Base-by-base conservation (phyloP, 92 coral and sea anemone species). In the Parazoanthus darwini region DNA sequence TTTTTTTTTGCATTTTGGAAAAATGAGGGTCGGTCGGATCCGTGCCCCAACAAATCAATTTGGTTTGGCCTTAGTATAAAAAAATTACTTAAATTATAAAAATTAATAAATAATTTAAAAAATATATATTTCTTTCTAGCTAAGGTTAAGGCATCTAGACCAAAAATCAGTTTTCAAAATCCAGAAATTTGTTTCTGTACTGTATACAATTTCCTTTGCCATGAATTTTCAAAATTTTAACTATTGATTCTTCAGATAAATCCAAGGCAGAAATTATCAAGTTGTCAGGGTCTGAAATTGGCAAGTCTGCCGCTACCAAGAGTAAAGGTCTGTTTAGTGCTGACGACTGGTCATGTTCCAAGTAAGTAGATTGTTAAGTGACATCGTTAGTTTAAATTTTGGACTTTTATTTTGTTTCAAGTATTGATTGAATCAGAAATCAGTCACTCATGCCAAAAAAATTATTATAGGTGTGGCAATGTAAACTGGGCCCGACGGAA, bases 271-370 rank as follows among this genome's bases (percentile, higher is more conserved):
- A 97, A 81, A 82, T 92, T 67, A 88, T 95, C 46, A 97, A 97
- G 88, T 84, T 93, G 38, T 91, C 96, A 90, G 99, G 99, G 23
- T 37, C 95, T 33, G 91, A 94, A 86, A 94, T 97, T 88, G 99
- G 99, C 77, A 97, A 91, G 80, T 96, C 93, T 29, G 95, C 95
- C 36, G 99, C 99, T 36, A 87, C 94, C 74, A 97, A 97, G 77
- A 97, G 99, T 81, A 95, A 93, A 86, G 99, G 99, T 16, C 89
- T 97, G 82, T 97, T 97, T 77, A 97, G 99, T 92, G 99, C 98
- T 58, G 99, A 97, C 43, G 99, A 97, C 90, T 97, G 99, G 99
- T 92, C 94, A 90, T 97, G 99, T 65, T 89, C 96, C 73, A 96
- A 97, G 99, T 97, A 88, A 91, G 96, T 89, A 23, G 23, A 35